Evolutionary conservation across 2,888 invertebrate genomes (phyloP), one percentile per base, ranked within the genome.

Genomic region (Drosophila eohydei): DNA sequence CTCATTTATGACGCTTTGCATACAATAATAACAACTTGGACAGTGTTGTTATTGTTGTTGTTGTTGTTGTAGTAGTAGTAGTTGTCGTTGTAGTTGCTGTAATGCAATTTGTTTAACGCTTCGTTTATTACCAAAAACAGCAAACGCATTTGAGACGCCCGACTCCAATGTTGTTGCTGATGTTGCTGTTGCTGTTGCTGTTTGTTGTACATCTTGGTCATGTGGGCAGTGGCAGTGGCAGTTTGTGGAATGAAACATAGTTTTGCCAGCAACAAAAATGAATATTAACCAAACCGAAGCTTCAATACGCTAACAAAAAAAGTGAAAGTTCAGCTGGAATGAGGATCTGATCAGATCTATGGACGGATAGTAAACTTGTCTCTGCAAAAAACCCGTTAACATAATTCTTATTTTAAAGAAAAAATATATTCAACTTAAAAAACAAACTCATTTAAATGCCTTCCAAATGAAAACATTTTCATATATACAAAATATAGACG

Each of bases 91-190:
- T 61, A 46, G 70, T 74, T 81, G 86, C 61, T 86, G 82, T 87
- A 87, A 80, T 90, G 90, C 90, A 87, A 90, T 90, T 90, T 87
- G 90, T 88, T 87, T 90, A 90, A 87, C 87, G 87, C 87, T 87
- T 87, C 87, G 87, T 87, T 87, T 87, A 90, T 90, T 87, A 84
- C 82, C 89, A 79, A 78, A 87, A 88, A 83, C 77, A 89, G 88
- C 80, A 79, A 66, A 66, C 71, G 65, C 80, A 82, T 79, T 84
- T 65, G 69, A 68, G 65, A 44, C 50, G 58, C 71, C 44, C 46
- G 67, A 43, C 38, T 40, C 40, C n/a, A 48, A 65, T 51, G 12
- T 41, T 40, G 60, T 34, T 50, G 50, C 32, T 48, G 46, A 2
- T 48, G 50, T 32, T 52, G 52, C 4, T 26, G 41, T 26, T 36